Percentiles rank a stretch among this genome's conserved stretches.
Conservation (phyloP, 2,797 vertebrate species). For the Dermochelys coriacea region DNA sequence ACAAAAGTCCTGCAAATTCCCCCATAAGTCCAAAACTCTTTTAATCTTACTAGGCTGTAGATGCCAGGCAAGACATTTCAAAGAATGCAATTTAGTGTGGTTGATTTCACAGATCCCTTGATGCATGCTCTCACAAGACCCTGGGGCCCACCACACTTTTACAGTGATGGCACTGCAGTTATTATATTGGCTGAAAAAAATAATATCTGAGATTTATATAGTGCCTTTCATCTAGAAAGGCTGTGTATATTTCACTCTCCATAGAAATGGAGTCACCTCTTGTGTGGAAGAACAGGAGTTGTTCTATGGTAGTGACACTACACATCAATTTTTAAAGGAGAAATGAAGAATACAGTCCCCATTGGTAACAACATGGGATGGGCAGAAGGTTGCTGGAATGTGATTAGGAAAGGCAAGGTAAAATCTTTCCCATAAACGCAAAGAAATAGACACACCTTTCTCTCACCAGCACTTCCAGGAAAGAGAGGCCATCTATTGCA, state of each 20-base stretch:
- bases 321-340: not conserved
- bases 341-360: not conserved
- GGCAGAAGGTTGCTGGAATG: not conserved
- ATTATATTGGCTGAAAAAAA: not conserved
- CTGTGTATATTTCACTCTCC: rapidly evolving
- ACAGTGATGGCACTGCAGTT: not conserved
- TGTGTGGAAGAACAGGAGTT: not conserved
- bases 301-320: not conserved
- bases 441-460: not conserved
- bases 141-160: not conserved
- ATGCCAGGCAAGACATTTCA: not conserved
- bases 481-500: not conserved
- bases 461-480: not conserved
- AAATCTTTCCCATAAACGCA: not conserved
- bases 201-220: not conserved
- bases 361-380: not conserved
- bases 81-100: not conserved
- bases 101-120: not conserved
- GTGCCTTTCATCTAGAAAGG: not conserved
- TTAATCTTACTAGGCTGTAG: not conserved
- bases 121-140: not conserved
- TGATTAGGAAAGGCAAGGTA: not conserved
- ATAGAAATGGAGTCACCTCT: not conserved
- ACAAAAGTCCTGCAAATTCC: not conserved
- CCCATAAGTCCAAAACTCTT: not conserved